phyloP scores from a whole-genome alignment of 2,797 vertebrate species.

The Melanotaenia trifasciata region DNA sequence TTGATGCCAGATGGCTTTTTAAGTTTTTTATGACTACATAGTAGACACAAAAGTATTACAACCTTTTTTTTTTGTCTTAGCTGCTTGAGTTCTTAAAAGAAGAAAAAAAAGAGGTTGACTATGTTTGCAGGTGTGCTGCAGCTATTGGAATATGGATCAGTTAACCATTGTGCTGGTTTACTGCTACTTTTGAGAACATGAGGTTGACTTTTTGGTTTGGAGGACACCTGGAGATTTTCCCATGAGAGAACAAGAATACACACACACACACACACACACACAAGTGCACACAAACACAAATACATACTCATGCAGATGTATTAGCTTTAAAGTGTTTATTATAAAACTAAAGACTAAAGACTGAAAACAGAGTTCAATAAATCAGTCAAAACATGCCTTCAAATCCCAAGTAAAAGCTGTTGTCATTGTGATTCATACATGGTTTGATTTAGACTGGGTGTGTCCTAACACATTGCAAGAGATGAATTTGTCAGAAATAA shows the following conservation, averaged over 20 bases:
- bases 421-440: conserved; percentile 38
- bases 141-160: conserved; percentile 83
- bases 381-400: conserved; percentile 30
- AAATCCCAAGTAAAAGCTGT: conserved; percentile 33
- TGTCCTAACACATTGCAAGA: conserved; percentile 37
- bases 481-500: conserved; percentile 77
- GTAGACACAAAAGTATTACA: conserved; percentile 14
- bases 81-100: conserved; percentile 56
- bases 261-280: not conserved
- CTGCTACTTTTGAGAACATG: conserved; percentile 74
- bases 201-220: conserved; percentile 73
- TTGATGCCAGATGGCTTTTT: conserved; percentile 50
- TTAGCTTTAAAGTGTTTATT: conserved; percentile 26
- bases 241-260: conserved; percentile 58
- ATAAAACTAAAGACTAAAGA: not conserved
- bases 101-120: conserved; percentile 50
- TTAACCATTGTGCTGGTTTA: conserved; percentile 83
- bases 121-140: conserved; percentile 78
- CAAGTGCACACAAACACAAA: not conserved
- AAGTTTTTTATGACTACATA: conserved; percentile 43
- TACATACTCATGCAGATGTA: conserved; percentile 5
- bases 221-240: conserved; percentile 85
- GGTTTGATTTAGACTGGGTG: conserved; percentile 43
- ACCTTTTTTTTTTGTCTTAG: conserved; percentile 50
- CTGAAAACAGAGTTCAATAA: conserved; percentile 9